A percentile compares a stretch with the other conserved stretches of the same genome.
phyloP scores from a whole-genome alignment of 1,140 invertebrate genomes.

The Drosophila micromelanica region DNA sequence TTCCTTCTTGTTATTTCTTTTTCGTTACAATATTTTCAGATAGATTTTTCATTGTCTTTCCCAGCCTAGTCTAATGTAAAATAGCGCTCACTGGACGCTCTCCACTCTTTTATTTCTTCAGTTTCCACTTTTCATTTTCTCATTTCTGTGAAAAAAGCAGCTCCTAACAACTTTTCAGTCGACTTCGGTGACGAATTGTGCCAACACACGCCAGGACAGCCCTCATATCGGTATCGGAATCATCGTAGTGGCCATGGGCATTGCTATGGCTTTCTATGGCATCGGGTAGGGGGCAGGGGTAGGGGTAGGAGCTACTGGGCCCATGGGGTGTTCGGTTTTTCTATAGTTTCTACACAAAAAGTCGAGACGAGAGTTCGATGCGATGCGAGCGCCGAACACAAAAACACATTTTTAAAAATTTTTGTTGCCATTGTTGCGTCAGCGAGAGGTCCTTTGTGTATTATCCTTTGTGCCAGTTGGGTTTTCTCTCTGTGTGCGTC shows the following conservation, averaged over 20 bases:
- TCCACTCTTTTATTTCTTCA: slow-evolving; percentile 18
- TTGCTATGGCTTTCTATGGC: slow-evolving; percentile 40
- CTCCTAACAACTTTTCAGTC: slow-evolving; percentile 36
- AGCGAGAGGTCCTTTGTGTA: slow-evolving; percentile 74
- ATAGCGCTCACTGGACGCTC: slow-evolving; percentile 2
- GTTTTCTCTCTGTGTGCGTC: slow-evolving; percentile 1
- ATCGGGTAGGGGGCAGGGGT: neutral
- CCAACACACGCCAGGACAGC: slow-evolving; percentile 48
- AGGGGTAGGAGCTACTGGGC: slow-evolving; percentile 23
- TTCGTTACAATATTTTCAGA: no score
- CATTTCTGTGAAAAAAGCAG: slow-evolving; percentile 10
- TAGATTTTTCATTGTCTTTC: slow-evolving; percentile 1
- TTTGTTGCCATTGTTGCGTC: slow-evolving; percentile 76
- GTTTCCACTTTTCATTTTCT: slow-evolving; percentile 22
- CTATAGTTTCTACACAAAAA: slow-evolving; percentile 76
- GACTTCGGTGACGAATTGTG: slow-evolving; percentile 56
- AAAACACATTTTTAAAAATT: slow-evolving; percentile 74
- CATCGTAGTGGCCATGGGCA: slow-evolving; percentile 20
- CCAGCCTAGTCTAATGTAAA: neutral
- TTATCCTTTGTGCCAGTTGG: slow-evolving; percentile 73
- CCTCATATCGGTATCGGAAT: slow-evolving; percentile 35
- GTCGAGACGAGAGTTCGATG: slow-evolving; percentile 19
- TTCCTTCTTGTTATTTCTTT: no score
- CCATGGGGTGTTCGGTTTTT: slow-evolving; percentile 53
- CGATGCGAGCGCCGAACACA: slow-evolving; percentile 12